Evolutionary conservation across 2,888 invertebrate genomes (phyloP), one percentile per base, ranked within the genome.

Genomic region (Tetranychus piercei): DNA sequence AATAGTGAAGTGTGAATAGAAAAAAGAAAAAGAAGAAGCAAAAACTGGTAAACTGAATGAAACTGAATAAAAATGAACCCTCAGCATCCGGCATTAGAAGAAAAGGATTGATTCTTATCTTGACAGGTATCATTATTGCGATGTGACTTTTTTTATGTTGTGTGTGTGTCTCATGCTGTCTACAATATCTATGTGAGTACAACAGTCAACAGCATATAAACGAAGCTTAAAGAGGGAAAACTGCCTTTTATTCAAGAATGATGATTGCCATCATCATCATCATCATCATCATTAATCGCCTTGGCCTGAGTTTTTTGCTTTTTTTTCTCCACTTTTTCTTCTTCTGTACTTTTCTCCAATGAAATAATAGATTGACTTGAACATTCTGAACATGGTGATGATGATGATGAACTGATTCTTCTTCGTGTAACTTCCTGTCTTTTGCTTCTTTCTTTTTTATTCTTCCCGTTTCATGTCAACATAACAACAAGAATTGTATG

Each of bases 71-170:
- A 55, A 55, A 15, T 55, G 11, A 55, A 55, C 55, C 55, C 55
- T 55, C 55, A 55, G 55, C 55, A 55, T 55, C 55, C 55, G 55
- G 55, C 55, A 55, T 55, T 55, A 55, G 11, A 55, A 55, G 55
- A 55, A 55, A 55, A 55, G 55, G 55, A 55, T 55, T 55, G 55
- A 55, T 55, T 55, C 55, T 55, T 55, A 55, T 55, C 55, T 55
- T 55, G 55, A 55, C 55, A 55, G 55, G 55, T 55, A 55, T 55
- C 55, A 55, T 55, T 55, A 55, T 55, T 55, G 55, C 55, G 9
- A 55, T 55, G 9, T 55, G 34, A 34, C 34, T 34, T 34, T 34
- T 34, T 34, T 34, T 34, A 34, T 34, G 34, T 34, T 34, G 34
- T 34, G 34, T 34, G 34, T 34, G 34, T 34, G 34, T 34, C 34